A percentile compares a stretch with the other conserved stretches of the same genome.
Evolutionary conservation across 2,113 vertebrate genomes (phyloP).

Genomic region (Caretta caretta): DNA sequence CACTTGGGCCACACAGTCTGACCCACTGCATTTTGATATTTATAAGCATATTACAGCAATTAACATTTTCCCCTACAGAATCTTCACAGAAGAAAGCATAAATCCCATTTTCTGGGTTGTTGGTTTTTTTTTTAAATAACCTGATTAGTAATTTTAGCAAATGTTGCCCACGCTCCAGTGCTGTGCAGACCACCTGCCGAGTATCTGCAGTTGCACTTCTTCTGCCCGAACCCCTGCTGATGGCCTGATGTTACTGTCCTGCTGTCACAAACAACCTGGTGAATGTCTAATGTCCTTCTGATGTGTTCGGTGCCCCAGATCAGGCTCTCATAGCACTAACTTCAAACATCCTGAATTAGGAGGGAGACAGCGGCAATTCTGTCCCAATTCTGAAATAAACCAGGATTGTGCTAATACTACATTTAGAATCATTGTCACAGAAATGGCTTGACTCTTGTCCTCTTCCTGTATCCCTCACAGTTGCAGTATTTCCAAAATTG

Average conservation of each 20-base stretch:
- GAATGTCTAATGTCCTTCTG: neutral
- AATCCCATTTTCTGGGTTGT: neutral
- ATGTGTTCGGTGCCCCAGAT: neutral
- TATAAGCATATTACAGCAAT: conserved; percentile 6
- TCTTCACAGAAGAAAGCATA: conserved; percentile 18
- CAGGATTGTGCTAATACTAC: neutral
- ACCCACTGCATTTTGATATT: conserved; percentile 46
- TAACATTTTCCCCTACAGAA: conserved; percentile 18
- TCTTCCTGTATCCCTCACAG: neutral
- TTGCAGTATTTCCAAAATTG: neutral
- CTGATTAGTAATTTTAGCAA: neutral
- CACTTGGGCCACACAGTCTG: conserved; percentile 31
- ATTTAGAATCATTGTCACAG: neutral
- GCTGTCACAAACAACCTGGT: neutral
- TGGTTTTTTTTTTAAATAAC: neutral
- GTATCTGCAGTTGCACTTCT: neutral
- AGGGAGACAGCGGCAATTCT: neutral
- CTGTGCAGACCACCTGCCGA: neutral
- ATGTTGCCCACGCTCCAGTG: neutral
- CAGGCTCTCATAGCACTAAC: rapidly evolving
- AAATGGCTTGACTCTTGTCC: neutral
- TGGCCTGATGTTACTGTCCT: neutral
- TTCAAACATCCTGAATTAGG: neutral
- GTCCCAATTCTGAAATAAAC: neutral
- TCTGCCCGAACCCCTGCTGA: neutral